Conservation (phyloP, 2,113 vertebrate genomes). For the Salvator merianae region DNA sequence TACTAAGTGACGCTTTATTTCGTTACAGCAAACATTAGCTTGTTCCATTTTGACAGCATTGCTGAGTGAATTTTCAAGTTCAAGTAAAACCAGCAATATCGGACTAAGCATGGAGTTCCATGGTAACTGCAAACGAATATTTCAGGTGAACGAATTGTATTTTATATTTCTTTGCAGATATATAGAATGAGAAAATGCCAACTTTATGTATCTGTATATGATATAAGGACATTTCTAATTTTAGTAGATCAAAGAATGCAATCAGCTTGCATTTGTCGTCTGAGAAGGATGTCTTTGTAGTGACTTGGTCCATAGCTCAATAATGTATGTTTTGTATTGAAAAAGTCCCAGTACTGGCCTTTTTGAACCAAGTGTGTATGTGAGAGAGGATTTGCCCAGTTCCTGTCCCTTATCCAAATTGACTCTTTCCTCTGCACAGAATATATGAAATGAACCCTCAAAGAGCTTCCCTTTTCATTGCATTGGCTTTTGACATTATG, state of each 20-base stretch:
- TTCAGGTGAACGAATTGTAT: slow-evolving; percentile 84
- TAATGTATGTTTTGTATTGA: too few relatives aligned
- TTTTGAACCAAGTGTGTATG: too few relatives aligned
- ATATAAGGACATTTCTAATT: not conserved
- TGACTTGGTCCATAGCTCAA: not conserved
- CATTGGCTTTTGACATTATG: slow-evolving; percentile 2
- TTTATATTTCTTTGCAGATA: slow-evolving; percentile 12
- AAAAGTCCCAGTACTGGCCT: too few relatives aligned
- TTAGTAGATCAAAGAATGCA: too few relatives aligned
- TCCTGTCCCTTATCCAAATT: too few relatives aligned
- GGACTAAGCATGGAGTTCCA: slow-evolving; percentile 99
- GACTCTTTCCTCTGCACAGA: too few relatives aligned
- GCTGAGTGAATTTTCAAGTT: slow-evolving; percentile 98
- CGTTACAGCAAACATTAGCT: slow-evolving; percentile 93
- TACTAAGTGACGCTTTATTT: slow-evolving; percentile 38
- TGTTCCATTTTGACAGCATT: slow-evolving; percentile 97
- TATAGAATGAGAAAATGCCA: slow-evolving; percentile 21
- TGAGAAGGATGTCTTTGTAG: not conserved
- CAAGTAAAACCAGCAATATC: slow-evolving; percentile 99
- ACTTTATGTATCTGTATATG: not conserved
- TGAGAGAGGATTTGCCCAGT: too few relatives aligned
- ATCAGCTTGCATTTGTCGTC: not conserved
- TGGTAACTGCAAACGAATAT: slow-evolving; percentile 95
- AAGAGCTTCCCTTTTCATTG: not conserved
- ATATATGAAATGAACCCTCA: not conserved